Conservation (phyloP, 2,888 invertebrate genomes). For the Sphaerophoria taeniata region DNA sequence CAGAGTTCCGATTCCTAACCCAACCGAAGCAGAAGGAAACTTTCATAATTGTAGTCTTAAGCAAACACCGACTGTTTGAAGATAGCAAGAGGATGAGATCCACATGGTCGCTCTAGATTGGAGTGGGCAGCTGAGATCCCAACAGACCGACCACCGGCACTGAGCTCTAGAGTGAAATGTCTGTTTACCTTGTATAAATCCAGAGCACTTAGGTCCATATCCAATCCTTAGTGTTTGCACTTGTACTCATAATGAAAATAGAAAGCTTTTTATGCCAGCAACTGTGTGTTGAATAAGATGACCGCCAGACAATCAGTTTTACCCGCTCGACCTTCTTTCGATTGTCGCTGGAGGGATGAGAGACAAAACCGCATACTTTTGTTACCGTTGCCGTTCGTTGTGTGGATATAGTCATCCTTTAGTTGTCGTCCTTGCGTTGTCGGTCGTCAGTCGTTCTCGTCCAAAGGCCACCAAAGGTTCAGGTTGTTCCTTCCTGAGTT, state of each 20-base stretch:
- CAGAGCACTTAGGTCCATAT: slow-evolving; percentile 75
- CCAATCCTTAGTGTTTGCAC: slow-evolving; percentile 76
- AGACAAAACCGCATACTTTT: slow-evolving; percentile 70
- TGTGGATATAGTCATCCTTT: slow-evolving; percentile 35
- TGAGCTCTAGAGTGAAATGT: slow-evolving; percentile 75
- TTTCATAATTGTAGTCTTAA: slow-evolving; percentile 74
- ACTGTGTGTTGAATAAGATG: slow-evolving; percentile 72
- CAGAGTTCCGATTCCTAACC: no score
- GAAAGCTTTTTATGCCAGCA: slow-evolving; percentile 76
- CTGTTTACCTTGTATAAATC: slow-evolving; percentile 76
- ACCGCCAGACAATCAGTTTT: slow-evolving; percentile 73
- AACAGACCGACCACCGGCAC: slow-evolving; percentile 61
- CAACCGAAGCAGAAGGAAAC: slow-evolving; percentile 60
- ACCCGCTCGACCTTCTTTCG: slow-evolving; percentile 21
- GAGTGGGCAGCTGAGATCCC: slow-evolving; percentile 13
- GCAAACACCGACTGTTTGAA: slow-evolving; percentile 66
- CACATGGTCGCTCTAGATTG: no score
- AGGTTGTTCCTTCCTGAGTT: slow-evolving; percentile 66
- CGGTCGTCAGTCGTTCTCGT: slow-evolving; percentile 16
- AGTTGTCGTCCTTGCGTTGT: slow-evolving; percentile 26
- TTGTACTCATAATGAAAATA: slow-evolving; percentile 77
- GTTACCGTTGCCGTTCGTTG: slow-evolving; percentile 68
- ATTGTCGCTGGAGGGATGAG: background rate
- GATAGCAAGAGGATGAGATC: background rate
- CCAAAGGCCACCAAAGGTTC: slow-evolving; percentile 69